Base-by-base conservation (phyloP, 2,113 vertebrate species). In the Lucifuga dentata region DNA sequence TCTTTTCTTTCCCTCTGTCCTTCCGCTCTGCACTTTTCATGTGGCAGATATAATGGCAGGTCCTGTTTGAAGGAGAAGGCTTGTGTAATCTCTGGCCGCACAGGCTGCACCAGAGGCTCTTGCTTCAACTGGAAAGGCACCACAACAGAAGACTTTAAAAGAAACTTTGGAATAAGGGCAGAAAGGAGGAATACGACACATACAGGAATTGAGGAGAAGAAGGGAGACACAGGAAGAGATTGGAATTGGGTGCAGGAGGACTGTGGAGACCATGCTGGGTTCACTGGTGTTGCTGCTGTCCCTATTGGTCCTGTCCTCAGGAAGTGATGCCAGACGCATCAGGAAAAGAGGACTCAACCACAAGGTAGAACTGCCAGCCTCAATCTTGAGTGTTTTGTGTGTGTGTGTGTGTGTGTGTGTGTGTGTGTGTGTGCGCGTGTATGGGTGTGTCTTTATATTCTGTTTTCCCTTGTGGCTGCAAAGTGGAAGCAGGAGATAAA, bases 261-360 rank as follows among this genome's bases (percentile, higher is more conserved):
- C 38, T 36, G 26, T 10, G 16, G 19, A 19, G 51, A 90, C 61
- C 78, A 94, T 94, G 92, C 71, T 73, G 45, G 81, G 73, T 20
- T 71, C 64, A 21, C 53, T 75, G 66, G n/a, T 76, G 77, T 36
- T 88, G 76, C 63, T 90, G 64, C 55, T 91, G 65, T 86, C 85
- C 83, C 83, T 90, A 76, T 74, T 91, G 87, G 70, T 88, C 26
- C 80, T 92, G 53, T 67, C 81, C 70, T 71, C 84, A 68, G 91
- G 90, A 86, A 90, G 83, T 81, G 76, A 84, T 78, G 74, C 73
- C 73, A 88, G 78, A 33, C 77, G 76, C 74, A 87, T 92, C 75
- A 86, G 87, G 81, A 94, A 90, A 73, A 92, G 91, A 76, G 91
- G 84, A 75, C 90, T 93, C 60, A 90, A 81, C 74, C 93, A 92